A percentile compares a stretch with the other conserved stretches of the same genome.
Conservation (phyloP, 2,888 invertebrate genomes). For the Cylloceria caligata region DNA sequence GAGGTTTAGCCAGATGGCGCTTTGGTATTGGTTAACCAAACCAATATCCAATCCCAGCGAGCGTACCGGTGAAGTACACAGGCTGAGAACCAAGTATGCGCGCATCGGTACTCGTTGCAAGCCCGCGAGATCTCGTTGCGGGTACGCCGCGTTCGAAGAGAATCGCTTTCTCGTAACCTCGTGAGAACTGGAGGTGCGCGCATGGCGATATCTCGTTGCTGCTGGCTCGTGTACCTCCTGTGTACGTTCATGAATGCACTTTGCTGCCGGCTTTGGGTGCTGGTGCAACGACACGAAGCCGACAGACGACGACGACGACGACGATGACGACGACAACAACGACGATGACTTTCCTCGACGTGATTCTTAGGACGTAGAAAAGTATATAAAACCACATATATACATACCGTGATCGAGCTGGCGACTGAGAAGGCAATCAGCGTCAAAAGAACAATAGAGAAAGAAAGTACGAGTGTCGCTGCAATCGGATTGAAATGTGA, state of each 20-base stretch:
- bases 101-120: slow-evolving; percentile 32
- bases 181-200: slow-evolving; percentile 79
- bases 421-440: neutral
- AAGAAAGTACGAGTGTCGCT: slow-evolving; percentile 36
- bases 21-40: slow-evolving; percentile 19
- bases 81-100: slow-evolving; percentile 11
- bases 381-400: neutral
- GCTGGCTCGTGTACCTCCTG: slow-evolving; percentile 34
- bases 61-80: slow-evolving; percentile 4
- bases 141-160: slow-evolving; percentile 50
- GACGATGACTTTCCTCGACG: slow-evolving; percentile 56
- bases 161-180: slow-evolving; percentile 82
- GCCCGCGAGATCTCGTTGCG: slow-evolving; percentile 51
- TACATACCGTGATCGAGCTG: neutral
- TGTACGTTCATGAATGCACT: slow-evolving; percentile 59
- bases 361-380: slow-evolving; percentile 45
- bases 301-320: slow-evolving; percentile 57
- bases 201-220: slow-evolving; percentile 62
- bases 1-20: slow-evolving; percentile 13
- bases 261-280: slow-evolving; percentile 53
- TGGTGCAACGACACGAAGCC: slow-evolving; percentile 62
- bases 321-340: slow-evolving; percentile 59
- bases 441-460: slow-evolving; percentile 18
- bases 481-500: slow-evolving; percentile 35
- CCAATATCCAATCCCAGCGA: slow-evolving; percentile 25